Percentiles rank a stretch among this genome's conserved stretches.
These are phyloP conservation scores for Drosophila ogumai DNA, from an alignment of 1,140 invertebrate genomes.

Conservation along the genomic window DNA sequence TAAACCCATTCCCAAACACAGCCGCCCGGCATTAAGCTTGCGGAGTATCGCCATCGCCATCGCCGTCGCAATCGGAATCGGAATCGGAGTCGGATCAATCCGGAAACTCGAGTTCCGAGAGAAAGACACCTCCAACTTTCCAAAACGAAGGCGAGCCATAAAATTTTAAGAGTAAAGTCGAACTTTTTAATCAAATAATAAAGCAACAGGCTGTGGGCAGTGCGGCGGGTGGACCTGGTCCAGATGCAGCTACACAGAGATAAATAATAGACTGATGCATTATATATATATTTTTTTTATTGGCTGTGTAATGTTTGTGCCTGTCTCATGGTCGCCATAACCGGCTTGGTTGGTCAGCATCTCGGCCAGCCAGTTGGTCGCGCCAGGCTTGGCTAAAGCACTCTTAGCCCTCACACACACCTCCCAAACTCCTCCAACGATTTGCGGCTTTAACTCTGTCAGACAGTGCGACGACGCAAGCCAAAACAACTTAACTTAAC, in stretches of 20 bases:
- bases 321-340: slow-evolving; percentile 36
- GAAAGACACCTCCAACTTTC: slow-evolving; percentile 29
- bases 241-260: slow-evolving; percentile 14
- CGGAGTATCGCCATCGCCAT: background rate
- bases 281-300: background rate
- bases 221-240: slow-evolving; percentile 9
- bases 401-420: background rate
- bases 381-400: slow-evolving; percentile 13
- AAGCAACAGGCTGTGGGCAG: slow-evolving; percentile 17
- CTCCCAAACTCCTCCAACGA: background rate
- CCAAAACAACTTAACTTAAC: slow-evolving; percentile 56
- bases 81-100: slow-evolving; percentile 26
- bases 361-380: slow-evolving; percentile 28
- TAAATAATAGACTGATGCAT: background rate
- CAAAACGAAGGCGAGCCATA: background rate
- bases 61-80: background rate
- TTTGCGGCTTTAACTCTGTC: slow-evolving; percentile 34
- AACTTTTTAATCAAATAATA: slow-evolving; percentile 68
- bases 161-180: slow-evolving; percentile 17
- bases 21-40: slow-evolving; percentile 1
- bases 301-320: background rate
- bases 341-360: slow-evolving; percentile 34
- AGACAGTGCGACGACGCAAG: slow-evolving; percentile 55
- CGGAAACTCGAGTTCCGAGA: slow-evolving; percentile 23
- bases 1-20: slow-evolving; percentile 25